Conservation (phyloP, 2,888 invertebrate genomes). For the Pseudanteris insignis region DNA sequence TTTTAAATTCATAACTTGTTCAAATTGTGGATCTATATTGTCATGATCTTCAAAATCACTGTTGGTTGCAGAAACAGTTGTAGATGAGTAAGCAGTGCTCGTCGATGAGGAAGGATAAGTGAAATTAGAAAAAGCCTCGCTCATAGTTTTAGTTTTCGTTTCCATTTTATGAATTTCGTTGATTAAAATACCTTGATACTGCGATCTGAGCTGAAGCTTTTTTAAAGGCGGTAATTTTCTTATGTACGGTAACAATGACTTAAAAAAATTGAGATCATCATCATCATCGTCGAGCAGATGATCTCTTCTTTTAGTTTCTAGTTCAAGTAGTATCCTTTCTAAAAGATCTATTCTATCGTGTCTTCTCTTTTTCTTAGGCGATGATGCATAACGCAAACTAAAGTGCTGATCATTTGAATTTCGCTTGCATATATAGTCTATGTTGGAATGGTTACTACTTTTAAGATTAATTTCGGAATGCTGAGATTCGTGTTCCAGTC, state of each 20-base stretch:
- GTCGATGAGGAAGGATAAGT: constrained; percentile 37
- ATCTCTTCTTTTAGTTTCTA: constrained; percentile 24
- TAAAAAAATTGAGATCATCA: constrained; percentile 38
- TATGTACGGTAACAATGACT: constrained; percentile 34
- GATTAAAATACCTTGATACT: constrained; percentile 38
- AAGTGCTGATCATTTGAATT: background rate
- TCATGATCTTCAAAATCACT: constrained; percentile 27
- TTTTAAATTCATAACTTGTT: background rate
- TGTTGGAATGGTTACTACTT: constrained; percentile 8
- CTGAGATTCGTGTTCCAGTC: constrained; percentile 16
- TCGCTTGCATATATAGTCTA: constrained; percentile 14
- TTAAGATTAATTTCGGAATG: constrained; percentile 17
- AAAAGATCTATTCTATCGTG: constrained; percentile 28
- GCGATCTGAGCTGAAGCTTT: constrained; percentile 29
- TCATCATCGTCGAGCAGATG: constrained; percentile 24
- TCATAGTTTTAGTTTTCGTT: constrained; percentile 14
- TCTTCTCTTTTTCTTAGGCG: constrained; percentile 23
- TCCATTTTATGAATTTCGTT: constrained; percentile 35
- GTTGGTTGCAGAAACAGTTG: constrained; percentile 24
- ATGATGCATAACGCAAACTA: background rate
- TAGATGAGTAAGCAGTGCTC: constrained; percentile 19
- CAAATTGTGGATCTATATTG: background rate
- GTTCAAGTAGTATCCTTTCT: constrained; percentile 24
- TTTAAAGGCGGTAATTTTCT: constrained; percentile 35
- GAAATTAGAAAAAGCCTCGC: constrained; percentile 35